Percentiles rank a stretch among this genome's conserved stretches.
Evolutionary conservation across 2,888 invertebrate species (phyloP).

Genomic region (Electrophaes corylata): DNA sequence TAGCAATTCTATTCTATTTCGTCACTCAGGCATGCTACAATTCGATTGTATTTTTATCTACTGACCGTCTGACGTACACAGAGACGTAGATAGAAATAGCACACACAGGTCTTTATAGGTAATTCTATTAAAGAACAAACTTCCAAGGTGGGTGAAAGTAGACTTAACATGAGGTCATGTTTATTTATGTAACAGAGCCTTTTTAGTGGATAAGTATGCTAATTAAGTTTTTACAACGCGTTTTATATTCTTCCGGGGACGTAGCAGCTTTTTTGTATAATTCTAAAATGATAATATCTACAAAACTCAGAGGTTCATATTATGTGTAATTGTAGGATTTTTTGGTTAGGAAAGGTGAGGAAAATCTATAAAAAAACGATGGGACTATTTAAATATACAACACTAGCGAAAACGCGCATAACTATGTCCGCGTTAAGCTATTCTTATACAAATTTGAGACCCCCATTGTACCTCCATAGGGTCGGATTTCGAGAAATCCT

Average conservation of each 20-base stretch:
- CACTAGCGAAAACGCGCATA: too few species aligned
- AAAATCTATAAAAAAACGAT: too few species aligned
- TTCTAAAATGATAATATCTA: neutral
- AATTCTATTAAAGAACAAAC: slow-evolving; percentile 23
- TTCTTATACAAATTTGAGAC: too few species aligned
- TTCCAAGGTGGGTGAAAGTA: slow-evolving; percentile 22
- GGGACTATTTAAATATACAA: too few species aligned
- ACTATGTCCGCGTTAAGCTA: too few species aligned
- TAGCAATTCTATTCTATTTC: slow-evolving; percentile 13
- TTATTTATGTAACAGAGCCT: neutral
- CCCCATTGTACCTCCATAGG: too few species aligned
- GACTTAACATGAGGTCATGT: neutral
- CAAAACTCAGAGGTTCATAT: neutral
- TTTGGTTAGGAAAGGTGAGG: too few species aligned
- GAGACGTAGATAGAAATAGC: neutral
- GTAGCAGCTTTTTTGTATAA: neutral
- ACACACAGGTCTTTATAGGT: neutral
- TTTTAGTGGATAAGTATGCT: neutral
- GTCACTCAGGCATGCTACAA: slow-evolving; percentile 12
- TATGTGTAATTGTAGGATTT: too few species aligned
- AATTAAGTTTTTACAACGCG: neutral
- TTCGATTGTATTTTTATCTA: slow-evolving; percentile 20
- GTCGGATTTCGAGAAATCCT: too few species aligned
- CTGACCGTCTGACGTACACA: slow-evolving; percentile 12
- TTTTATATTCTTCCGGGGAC: neutral